Percentiles rank a stretch among this genome's conserved stretches.
Conservation (phyloP, 2,888 invertebrate genomes). For the Caenorhabditis wallacei region DNA sequence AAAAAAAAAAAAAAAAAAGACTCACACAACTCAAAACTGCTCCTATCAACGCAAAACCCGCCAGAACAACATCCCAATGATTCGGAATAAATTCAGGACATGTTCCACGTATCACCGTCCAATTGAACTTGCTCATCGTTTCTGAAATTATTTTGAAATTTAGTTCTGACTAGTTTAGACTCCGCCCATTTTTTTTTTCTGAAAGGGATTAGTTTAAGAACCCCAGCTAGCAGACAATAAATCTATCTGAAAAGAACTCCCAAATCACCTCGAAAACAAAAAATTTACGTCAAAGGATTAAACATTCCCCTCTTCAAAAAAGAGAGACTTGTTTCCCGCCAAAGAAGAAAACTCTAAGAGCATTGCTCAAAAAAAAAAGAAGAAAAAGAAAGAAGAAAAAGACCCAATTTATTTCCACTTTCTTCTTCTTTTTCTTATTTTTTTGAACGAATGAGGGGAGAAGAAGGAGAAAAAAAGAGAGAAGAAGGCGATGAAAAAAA, state of each 20-base stretch:
- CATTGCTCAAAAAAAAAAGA: neutral
- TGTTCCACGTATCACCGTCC: constrained; percentile 7
- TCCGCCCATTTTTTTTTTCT: neutral
- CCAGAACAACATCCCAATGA: constrained; percentile 23
- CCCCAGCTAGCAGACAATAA: too few species aligned
- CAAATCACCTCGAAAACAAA: too few species aligned
- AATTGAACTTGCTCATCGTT: neutral
- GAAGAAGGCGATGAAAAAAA: constrained; percentile 24
- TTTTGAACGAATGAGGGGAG: constrained; percentile 10
- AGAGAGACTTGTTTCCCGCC: neutral
- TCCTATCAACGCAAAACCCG: constrained; percentile 9
- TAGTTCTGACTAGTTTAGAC: too few species aligned
- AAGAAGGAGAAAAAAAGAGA: constrained; percentile 4
- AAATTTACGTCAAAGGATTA: neutral
- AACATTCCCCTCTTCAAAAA: neutral
- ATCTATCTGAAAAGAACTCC: too few species aligned
- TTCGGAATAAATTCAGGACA: constrained; percentile 33
- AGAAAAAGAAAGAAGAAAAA: neutral
- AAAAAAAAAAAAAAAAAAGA: neutral
- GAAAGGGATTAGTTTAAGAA: too few species aligned
- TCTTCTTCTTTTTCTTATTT: constrained; percentile 10
- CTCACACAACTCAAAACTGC: constrained; percentile 14
- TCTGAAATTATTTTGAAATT: too few species aligned
- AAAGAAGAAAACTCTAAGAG: constrained; percentile 10
- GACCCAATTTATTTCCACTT: constrained; percentile 29